Base-by-base conservation (phyloP, 2,113 vertebrate genomes). In the Rana temporaria region DNA sequence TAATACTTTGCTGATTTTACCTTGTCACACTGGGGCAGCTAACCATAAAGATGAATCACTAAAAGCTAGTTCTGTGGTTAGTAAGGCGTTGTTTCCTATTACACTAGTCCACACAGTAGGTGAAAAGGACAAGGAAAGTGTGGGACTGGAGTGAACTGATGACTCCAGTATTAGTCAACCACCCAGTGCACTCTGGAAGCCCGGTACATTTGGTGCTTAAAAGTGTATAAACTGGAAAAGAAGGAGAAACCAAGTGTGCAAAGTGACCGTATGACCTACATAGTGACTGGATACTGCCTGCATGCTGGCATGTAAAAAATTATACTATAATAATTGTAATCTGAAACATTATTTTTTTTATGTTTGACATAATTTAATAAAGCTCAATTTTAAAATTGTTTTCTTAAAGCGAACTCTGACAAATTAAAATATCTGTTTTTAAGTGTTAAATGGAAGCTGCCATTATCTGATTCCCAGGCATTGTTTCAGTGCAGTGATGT, bases 1-100 rank as follows among this genome's bases (percentile, higher is more conserved):
- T 79, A 82, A 86, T 86, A 53, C 22, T 48, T 65, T 78, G 63
- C 63, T 78, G 76, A 67, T 66, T 75, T 67, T 78, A 68, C 52
- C 64, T 67, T 68, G 52, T 68, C 52, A 68, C 65, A 52, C 26
- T 19, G 55, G 77, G 42, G 60, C 19, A 56, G 48, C 67, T 38
- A 68, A 68, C 53, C 17, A 53, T 30, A 38, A 32, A 57, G 65
- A 79, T 57, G 77, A 79, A 56, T 79, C 77, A 38, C 52, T 32
- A 34, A 38, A 32, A 57, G 32, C 7, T 69, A 34, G 7, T 48
- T 69, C 9, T 62, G 72, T 42, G 57, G 55, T 75, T 14, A 55
- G 76, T 22, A 65, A 66, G 62, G 66, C 24, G 22, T 77, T 63
- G 62, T 62, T 22, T 38, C 16, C 19, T 77, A 53, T 16, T 63